These are phyloP conservation scores for Sussaba pulchella DNA, from an alignment of 2,888 invertebrate species.

Conservation along the genomic window DNA sequence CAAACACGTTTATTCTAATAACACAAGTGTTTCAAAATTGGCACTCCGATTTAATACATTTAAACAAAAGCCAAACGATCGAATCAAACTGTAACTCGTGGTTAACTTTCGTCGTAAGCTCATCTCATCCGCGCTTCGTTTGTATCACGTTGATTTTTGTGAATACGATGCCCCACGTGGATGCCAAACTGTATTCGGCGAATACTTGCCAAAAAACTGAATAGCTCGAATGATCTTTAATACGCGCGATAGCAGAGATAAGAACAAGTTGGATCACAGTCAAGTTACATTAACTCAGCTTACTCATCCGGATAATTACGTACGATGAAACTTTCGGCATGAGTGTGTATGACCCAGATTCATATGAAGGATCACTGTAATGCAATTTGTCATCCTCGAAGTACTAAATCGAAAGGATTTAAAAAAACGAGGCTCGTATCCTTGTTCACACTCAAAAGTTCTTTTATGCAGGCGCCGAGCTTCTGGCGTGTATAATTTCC, in stretches of 20 bases:
- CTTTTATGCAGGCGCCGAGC: too few relatives aligned
- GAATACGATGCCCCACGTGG: not conserved
- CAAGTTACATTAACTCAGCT: slow-evolving; percentile 9
- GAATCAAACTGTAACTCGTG: not conserved
- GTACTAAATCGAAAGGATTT: too few relatives aligned
- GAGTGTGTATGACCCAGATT: not conserved
- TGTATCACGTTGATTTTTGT: not conserved
- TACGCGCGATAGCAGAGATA: slow-evolving; percentile 4
- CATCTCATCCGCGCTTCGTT: not conserved
- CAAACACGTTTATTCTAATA: not conserved
- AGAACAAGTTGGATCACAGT: slow-evolving; percentile 1
- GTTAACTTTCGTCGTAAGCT: not conserved
- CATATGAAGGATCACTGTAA: not conserved
- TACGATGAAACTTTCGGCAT: not conserved
- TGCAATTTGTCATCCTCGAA: not conserved
- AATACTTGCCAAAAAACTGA: slow-evolving; percentile 9
- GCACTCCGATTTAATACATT: not conserved
- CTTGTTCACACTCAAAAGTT: too few relatives aligned
- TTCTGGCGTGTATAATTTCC: not conserved
- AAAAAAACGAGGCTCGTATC: too few relatives aligned
- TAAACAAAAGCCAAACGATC: not conserved
- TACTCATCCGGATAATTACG: not conserved
- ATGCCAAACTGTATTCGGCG: not conserved
- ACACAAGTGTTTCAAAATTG: not conserved
- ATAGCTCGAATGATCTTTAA: not conserved